These are phyloP conservation scores for Lycaon pictus DNA, from an alignment of 2,113 vertebrate species.

Conservation along the genomic window DNA sequence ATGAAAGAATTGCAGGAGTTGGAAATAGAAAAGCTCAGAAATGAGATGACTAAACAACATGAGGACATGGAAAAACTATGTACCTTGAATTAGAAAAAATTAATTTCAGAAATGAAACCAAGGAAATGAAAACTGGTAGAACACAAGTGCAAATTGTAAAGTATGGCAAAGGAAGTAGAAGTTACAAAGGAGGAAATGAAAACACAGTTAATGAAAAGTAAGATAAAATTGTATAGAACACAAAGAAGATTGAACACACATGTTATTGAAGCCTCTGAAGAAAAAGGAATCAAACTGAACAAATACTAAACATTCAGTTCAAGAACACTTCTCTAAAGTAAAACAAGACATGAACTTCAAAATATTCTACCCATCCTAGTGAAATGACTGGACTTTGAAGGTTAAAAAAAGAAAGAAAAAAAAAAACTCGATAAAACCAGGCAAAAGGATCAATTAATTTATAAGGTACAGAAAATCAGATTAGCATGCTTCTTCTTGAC, in stretches of 20 bases:
- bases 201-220: not conserved
- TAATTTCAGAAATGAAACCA: not conserved
- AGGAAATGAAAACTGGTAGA: not conserved
- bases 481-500: not conserved
- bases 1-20: not conserved
- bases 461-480: not conserved
- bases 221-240: not conserved
- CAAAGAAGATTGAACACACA: not conserved
- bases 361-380: not conserved
- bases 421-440: not conserved
- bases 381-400: not conserved
- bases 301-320: not conserved
- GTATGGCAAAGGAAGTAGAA: not conserved
- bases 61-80: not conserved
- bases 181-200: not conserved
- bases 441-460: not conserved
- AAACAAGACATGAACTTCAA: not conserved
- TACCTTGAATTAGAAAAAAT: not conserved
- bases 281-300: not conserved
- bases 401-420: not conserved
- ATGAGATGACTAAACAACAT: not conserved
- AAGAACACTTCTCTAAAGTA: not conserved
- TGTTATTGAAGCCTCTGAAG: not conserved
- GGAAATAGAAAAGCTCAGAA: conserved; percentile 31
- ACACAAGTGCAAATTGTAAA: not conserved